Evolutionary conservation across 1,140 invertebrate species (phyloP).

Genomic region (Telenomus remus): DNA sequence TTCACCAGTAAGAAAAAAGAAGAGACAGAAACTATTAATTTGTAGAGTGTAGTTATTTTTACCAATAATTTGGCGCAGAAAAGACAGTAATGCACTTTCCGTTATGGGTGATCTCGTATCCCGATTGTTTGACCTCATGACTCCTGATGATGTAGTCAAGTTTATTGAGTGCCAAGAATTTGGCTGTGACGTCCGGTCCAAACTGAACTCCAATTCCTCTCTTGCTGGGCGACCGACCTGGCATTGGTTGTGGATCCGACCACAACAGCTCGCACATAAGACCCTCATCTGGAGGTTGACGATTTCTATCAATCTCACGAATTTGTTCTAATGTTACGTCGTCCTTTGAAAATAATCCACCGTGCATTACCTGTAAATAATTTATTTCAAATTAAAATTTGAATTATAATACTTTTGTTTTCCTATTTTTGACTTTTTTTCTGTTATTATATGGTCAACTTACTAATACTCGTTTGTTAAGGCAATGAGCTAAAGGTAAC

Average conservation of each 20-base stretch:
- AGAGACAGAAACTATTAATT: no score
- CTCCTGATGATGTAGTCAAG: conserved; percentile 96
- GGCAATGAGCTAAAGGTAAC: conserved; percentile 96
- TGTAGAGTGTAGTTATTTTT: conserved; percentile 47
- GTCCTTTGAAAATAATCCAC: conserved; percentile 93
- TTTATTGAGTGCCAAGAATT: conserved; percentile 89
- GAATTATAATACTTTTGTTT: no score
- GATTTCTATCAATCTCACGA: conserved; percentile 89
- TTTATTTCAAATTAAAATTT: no score
- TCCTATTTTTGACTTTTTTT: background rate
- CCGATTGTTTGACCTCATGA: conserved; percentile 98
- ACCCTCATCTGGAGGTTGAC: conserved; percentile 98
- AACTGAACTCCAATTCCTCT: conserved; percentile 98
- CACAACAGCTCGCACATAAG: conserved; percentile 97
- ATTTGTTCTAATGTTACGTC: conserved; percentile 95
- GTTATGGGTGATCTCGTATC: conserved; percentile 95
- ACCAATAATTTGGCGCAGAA: conserved; percentile 99
- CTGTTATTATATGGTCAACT: conserved; percentile 61
- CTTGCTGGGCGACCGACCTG: conserved; percentile 93
- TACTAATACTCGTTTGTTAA: conserved; percentile 93
- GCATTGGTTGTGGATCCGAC: conserved; percentile 96
- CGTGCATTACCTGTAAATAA: conserved; percentile 91
- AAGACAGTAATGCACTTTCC: conserved; percentile 97
- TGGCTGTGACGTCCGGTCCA: conserved; percentile 96
- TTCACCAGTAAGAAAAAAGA: no score